Evolutionary conservation across 2,888 invertebrate species (phyloP).

Genomic region (Catocala sponsa): DNA sequence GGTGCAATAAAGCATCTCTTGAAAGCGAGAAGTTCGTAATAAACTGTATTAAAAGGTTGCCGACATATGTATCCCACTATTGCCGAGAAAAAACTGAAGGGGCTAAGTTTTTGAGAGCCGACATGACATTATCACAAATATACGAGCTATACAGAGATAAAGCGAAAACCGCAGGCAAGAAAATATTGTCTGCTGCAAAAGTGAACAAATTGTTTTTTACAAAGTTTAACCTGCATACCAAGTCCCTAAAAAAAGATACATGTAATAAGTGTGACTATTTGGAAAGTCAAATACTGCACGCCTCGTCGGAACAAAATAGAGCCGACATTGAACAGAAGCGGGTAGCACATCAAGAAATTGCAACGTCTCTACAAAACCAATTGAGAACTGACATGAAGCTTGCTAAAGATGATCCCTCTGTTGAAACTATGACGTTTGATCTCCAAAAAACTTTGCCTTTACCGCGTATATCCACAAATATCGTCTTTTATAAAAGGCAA

Average conservation of each 20-base stretch:
- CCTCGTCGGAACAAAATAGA: slow-evolving; percentile 13
- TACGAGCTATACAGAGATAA: slow-evolving; percentile 22
- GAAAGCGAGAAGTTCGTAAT: slow-evolving; percentile 22
- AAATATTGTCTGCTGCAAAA: slow-evolving; percentile 20
- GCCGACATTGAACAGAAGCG: slow-evolving; percentile 13
- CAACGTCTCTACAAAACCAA: slow-evolving; percentile 18
- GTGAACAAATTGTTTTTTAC: slow-evolving; percentile 20
- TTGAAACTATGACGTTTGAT: slow-evolving; percentile 9
- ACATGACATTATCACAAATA: slow-evolving; percentile 24
- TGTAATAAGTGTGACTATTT: slow-evolving; percentile 17
- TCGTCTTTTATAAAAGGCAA: slow-evolving; percentile 24
- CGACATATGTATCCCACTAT: slow-evolving; percentile 32
- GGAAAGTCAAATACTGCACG: slow-evolving; percentile 7
- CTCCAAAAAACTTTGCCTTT: slow-evolving; percentile 23
- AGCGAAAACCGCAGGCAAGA: slow-evolving; percentile 17
- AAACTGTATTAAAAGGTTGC: slow-evolving; percentile 23
- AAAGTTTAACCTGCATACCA: slow-evolving; percentile 13
- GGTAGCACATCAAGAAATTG: slow-evolving; percentile 19
- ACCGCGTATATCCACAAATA: slow-evolving; percentile 18
- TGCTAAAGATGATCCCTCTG: slow-evolving; percentile 7
- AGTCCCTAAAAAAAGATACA: slow-evolving; percentile 15
- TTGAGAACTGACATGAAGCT: slow-evolving; percentile 5
- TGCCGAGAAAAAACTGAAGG: slow-evolving; percentile 22
- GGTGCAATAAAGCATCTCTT: slow-evolving; percentile 9
- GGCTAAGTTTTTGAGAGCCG: slow-evolving; percentile 23